Conservation (phyloP, 64 coral and sea anemone genomes). For the Acropora tenuis region DNA sequence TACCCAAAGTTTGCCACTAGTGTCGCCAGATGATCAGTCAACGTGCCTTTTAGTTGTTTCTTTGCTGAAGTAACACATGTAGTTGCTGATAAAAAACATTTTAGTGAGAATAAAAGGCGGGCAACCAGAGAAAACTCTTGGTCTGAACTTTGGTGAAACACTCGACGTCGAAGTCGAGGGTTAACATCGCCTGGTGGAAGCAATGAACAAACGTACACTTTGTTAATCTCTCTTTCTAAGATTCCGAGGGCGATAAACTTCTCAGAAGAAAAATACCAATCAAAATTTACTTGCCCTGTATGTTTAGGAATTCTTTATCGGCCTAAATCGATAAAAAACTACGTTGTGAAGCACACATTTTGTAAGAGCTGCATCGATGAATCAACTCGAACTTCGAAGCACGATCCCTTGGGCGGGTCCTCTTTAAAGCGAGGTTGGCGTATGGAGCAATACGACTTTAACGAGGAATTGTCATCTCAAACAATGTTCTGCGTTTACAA, state of each 20-base stretch:
- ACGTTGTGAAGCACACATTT: slow-evolving; percentile 70
- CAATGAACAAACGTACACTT: slow-evolving; percentile 61
- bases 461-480: too few relatives aligned
- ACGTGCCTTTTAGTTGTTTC: too few relatives aligned
- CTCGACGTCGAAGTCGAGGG: slow-evolving; percentile 72
- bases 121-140: too few relatives aligned
- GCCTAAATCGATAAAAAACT: slow-evolving; percentile 82
- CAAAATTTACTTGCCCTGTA: slow-evolving; percentile 77
- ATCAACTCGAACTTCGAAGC: slow-evolving; percentile 87
- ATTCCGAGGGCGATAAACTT: slow-evolving; percentile 56
- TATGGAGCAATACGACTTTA: slow-evolving; percentile 40
- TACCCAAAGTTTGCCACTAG: too few relatives aligned
- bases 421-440: slow-evolving; percentile 74
- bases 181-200: slow-evolving; percentile 76
- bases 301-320: slow-evolving; percentile 79
- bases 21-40: too few relatives aligned
- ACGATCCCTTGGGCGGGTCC: slow-evolving; percentile 75
- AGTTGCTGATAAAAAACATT: too few relatives aligned
- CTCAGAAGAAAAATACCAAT: slow-evolving; percentile 39
- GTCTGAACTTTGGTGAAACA: slow-evolving; percentile 78
- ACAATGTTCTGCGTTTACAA: too few relatives aligned
- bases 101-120: too few relatives aligned
- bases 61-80: too few relatives aligned
- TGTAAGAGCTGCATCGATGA: slow-evolving; percentile 95
- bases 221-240: slow-evolving; percentile 67